Percentiles rank a stretch among this genome's conserved stretches.
These are phyloP conservation scores for Tetramorium parvispinum DNA, from an alignment of 1,140 invertebrate species.

Conservation along the genomic window DNA sequence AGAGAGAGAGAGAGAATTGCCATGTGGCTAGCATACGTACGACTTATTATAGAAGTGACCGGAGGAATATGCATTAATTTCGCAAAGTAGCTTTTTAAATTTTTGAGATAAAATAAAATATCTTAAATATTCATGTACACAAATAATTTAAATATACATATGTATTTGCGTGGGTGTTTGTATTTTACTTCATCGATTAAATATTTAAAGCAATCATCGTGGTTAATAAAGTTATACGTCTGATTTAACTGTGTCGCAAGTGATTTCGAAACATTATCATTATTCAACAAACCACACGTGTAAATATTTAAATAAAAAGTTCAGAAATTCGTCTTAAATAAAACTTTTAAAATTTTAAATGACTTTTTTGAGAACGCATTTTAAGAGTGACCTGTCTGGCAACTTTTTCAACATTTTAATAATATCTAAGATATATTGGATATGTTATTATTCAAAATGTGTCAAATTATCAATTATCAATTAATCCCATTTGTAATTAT, in stretches of 20 bases:
- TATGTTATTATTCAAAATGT: not conserved
- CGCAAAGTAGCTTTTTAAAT: not conserved
- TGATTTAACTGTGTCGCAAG: not conserved
- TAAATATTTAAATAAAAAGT: not conserved
- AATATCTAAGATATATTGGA: not conserved
- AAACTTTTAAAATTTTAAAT: not conserved
- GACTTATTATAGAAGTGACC: not conserved
- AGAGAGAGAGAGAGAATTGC: not conserved
- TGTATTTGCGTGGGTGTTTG: not conserved
- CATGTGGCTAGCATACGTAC: not conserved
- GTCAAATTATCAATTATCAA: not conserved
- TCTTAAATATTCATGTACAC: not conserved
- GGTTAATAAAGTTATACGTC: not conserved
- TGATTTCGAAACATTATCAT: not conserved
- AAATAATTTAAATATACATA: not conserved
- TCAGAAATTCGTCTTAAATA: not conserved
- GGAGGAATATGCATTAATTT: not conserved
- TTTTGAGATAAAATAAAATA: not conserved
- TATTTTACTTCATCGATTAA: not conserved
- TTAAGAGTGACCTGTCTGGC: not conserved
- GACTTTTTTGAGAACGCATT: not conserved
- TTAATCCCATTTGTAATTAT: not conserved
- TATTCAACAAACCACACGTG: not conserved
- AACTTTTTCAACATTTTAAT: not conserved
- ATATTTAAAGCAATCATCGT: not conserved